Conservation (phyloP, 2,113 vertebrate species). For the Syngnathoides biaculeatus region DNA sequence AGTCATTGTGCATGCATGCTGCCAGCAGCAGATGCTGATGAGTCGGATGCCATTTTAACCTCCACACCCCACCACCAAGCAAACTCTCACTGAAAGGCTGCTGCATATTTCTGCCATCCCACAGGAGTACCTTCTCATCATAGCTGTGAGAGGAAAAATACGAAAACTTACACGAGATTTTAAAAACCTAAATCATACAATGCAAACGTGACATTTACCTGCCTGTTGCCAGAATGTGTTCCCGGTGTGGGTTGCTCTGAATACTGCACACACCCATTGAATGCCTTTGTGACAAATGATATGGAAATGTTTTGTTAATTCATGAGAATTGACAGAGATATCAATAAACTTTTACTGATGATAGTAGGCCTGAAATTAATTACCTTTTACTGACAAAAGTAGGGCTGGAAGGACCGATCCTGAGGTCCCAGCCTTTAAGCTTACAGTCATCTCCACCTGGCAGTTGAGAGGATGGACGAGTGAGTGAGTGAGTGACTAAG, state of each 20-base stretch:
- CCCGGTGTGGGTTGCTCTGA: slow-evolving; percentile 82
- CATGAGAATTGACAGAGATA: neutral
- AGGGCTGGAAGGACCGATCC: slow-evolving; percentile 59
- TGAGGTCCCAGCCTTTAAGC: slow-evolving; percentile 89
- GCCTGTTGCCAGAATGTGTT: slow-evolving; percentile 88
- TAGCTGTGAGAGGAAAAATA: slow-evolving; percentile 73
- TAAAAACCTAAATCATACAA: neutral
- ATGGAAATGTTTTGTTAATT: neutral
- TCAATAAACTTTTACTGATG: slow-evolving; percentile 77
- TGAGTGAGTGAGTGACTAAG: no score
- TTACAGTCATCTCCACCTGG: slow-evolving; percentile 92
- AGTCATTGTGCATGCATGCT: slow-evolving; percentile 90
- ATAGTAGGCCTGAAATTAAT: slow-evolving; percentile 68
- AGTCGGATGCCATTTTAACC: slow-evolving; percentile 90
- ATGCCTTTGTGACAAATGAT: slow-evolving; percentile 73
- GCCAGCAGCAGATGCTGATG: slow-evolving; percentile 81
- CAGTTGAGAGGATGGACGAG: neutral
- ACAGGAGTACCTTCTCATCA: slow-evolving; percentile 86
- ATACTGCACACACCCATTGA: slow-evolving; percentile 95
- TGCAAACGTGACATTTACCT: slow-evolving; percentile 71
- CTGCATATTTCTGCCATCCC: slow-evolving; percentile 86
- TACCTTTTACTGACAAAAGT: slow-evolving; percentile 84
- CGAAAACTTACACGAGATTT: neutral
- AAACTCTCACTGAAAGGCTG: slow-evolving; percentile 78
- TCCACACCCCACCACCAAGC: slow-evolving; percentile 85